A percentile compares a stretch with the other conserved stretches of the same genome.
Conservation (phyloP, 2,113 vertebrate genomes). For the Pteropus alecto region DNA sequence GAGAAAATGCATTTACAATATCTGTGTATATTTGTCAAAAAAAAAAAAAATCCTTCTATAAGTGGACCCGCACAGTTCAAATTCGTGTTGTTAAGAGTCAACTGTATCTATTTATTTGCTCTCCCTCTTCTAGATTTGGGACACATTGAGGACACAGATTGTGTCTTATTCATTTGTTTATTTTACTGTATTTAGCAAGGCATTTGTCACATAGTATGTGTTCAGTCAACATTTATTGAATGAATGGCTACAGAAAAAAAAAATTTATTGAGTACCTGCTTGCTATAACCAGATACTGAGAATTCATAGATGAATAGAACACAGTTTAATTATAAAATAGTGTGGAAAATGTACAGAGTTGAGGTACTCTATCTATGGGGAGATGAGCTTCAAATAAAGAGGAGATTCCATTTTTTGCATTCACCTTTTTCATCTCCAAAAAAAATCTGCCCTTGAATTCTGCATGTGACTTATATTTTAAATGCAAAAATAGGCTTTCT, state of each 20-base stretch:
- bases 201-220: background rate
- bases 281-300: background rate
- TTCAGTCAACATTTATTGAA: background rate
- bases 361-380: background rate
- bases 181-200: constrained; percentile 10
- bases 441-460: background rate
- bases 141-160: background rate
- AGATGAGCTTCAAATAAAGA: background rate
- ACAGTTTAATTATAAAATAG: background rate
- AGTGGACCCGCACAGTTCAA: background rate
- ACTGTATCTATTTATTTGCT: background rate
- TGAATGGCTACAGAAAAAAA: background rate
- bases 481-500: background rate
- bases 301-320: background rate
- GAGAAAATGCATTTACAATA: background rate
- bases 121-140: background rate
- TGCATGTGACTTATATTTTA: constrained; percentile 10
- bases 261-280: background rate
- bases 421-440: background rate
- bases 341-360: background rate
- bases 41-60: background rate
- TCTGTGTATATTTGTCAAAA: background rate
- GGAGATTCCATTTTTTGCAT: background rate
- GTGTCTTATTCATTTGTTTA: background rate
- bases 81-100: background rate